Evolutionary conservation across 2,113 vertebrate species (phyloP), one percentile per base, ranked within the genome.

Genomic region (Lophochroa leadbeateri): DNA sequence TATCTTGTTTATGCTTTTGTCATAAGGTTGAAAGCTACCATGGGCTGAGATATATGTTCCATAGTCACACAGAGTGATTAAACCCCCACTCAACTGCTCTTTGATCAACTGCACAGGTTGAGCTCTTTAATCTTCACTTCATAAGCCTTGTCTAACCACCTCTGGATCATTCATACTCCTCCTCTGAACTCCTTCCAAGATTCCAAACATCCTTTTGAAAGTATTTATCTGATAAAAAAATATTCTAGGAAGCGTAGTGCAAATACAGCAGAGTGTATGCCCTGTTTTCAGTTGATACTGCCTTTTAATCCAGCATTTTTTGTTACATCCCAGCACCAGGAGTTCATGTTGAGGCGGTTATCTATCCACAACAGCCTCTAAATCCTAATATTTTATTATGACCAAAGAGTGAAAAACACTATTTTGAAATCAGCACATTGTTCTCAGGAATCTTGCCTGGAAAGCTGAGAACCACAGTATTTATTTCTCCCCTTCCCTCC

Each of bases 41-140:
- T 55, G 71, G 60, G 28, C 71, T 74, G 49, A 31, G 52, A 88
- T 70, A 33, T 41, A 44, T 23, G 75, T 70, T 88, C 71, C 76
- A 82, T 39, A 57, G 23, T 28, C 49, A 52, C 9, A 20, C 46
- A 77, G n/a, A 47, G 31, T 19, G 8, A 90, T 80, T 88, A 83
- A 86, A 31, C 17, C 4, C 31, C 17, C 8, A 24, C 21, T 69
- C 79, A 81, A 33, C 13, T 28, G n/a, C 50, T 75, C 86, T 92
- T 90, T 92, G 79, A 83, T 93, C 76, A 74, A 50, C 17, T 70
- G 21, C 94, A 78, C 39, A 79, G 50, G 33, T 53, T 82, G 49
- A 95, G 69, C 39, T 88, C 60, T 88, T 93, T 94, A 86, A 91
- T 88, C 60, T 78, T 83, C 63, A 68, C 67, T 80, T 88, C 75